Base-by-base conservation (phyloP, 2,888 invertebrate genomes). In the Thereva nobilitata region DNA sequence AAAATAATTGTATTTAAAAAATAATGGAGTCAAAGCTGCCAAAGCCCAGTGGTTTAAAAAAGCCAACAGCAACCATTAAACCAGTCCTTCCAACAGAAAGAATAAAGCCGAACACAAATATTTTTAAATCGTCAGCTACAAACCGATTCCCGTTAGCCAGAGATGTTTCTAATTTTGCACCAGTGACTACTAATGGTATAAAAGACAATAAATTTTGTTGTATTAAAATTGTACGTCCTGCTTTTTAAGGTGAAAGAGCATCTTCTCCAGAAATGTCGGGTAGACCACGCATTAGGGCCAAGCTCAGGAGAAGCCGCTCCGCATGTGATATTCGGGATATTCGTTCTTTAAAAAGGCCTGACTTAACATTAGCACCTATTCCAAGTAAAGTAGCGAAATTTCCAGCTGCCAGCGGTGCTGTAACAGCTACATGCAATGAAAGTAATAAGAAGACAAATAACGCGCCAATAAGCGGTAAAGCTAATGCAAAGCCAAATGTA, bases 1-100 rank as follows among this genome's bases (percentile, higher is more conserved):
- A 23, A 23, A 23, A 23, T 2, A 23, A 23, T 2, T 23, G 2
- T 23, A 2, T 23, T 23, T 8, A 41, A 44, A 63, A 49, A 37
- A 40, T 75, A 77, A 84, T 84, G 84, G 83, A 84, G 72, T 84
- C 84, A 5, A 81, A 82, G 38, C 74, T 83, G 67, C 83, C 83
- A n/a, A 83, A 82, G 63, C 80, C 80, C 1, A 72, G 75, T 7
- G 73, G 71, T 0, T 23, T 79, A 0, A 79, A 75, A 44, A 74
- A 73, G 34, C 78, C 80, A 9, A 41, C 59, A 41, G 65, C 67
- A n/a, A 56, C 73, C 23, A 64, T 73, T 0, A 79, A 73, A 71
- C 71, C 72, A 8, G 74, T 79, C 59, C 70, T 80, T 64, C 80
- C 80, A 4, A 75, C 73, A 66, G 80, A 80, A 66, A 74, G 80